phyloP scores from a whole-genome alignment of 2,797 vertebrate species.

The Yasuhikotakia modesta region DNA sequence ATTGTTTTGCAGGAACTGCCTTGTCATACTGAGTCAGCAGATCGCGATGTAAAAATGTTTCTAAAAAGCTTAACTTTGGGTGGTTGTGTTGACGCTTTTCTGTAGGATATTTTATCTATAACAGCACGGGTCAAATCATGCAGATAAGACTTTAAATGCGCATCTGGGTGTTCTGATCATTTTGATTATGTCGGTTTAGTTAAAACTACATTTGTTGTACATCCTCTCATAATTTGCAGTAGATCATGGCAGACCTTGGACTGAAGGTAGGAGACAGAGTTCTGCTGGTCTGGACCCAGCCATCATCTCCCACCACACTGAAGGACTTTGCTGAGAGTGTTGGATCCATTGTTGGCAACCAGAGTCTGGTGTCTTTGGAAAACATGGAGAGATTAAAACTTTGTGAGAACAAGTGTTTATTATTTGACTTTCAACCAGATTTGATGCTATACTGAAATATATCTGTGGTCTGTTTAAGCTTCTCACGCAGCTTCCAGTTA shows the following conservation, averaged over 20 bases:
- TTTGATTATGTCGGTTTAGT: not conserved
- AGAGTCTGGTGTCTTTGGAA: slow-evolving; percentile 80
- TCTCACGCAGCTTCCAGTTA: slow-evolving; percentile 83
- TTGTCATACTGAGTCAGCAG: slow-evolving; percentile 8
- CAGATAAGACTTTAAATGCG: not conserved
- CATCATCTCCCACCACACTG: slow-evolving; percentile 69
- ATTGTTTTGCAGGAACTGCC: not conserved
- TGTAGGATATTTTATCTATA: not conserved
- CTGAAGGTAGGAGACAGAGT: slow-evolving; percentile 79
- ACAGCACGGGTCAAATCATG: not conserved
- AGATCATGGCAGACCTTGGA: slow-evolving; percentile 80
- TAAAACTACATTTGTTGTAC: not conserved
- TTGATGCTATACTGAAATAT: not conserved
- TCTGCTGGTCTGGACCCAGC: slow-evolving; percentile 83
- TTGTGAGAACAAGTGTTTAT: slow-evolving; percentile 75
- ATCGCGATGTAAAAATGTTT: not conserved
- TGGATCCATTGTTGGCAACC: slow-evolving; percentile 69
- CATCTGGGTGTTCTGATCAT: not conserved
- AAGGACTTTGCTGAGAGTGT: slow-evolving; percentile 77
- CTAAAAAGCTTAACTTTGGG: too few species aligned
- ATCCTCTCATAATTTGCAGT: slow-evolving; percentile 30
- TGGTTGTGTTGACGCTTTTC: not conserved
- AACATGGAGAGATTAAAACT: slow-evolving; percentile 81
- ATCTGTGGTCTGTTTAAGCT: slow-evolving; percentile 69
- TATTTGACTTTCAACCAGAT: not conserved